Evolutionary conservation across 2,888 invertebrate genomes (phyloP).

Genomic region (Hedya salicella): DNA sequence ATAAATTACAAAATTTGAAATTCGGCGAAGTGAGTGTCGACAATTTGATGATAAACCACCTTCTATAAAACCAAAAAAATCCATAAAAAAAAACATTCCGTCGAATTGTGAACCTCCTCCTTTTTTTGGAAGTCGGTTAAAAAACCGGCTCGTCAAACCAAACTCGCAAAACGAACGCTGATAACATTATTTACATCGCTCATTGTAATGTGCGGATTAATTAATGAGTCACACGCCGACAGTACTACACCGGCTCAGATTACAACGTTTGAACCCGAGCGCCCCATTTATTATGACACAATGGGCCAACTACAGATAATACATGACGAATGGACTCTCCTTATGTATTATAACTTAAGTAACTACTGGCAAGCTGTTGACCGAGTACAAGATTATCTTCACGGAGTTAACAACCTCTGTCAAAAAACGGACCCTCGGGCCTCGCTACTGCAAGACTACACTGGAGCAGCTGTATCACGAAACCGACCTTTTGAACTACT

Average conservation of each 20-base stretch:
- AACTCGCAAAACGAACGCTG: not conserved
- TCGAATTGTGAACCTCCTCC: too few species aligned
- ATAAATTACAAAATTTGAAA: too few species aligned
- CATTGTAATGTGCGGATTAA: not conserved
- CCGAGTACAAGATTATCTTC: conserved; percentile 26
- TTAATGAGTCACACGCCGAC: not conserved
- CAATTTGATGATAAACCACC: too few species aligned
- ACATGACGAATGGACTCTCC: conserved; percentile 45
- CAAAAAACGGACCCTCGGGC: conserved; percentile 33
- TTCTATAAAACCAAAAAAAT: too few species aligned
- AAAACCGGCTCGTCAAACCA: not conserved
- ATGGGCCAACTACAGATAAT: conserved; percentile 40
- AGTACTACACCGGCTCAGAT: conserved; percentile 13
- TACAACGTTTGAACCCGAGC: conserved; percentile 31
- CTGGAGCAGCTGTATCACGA: conserved; percentile 19
- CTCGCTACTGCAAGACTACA: conserved; percentile 35
- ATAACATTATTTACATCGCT: conserved; percentile 11
- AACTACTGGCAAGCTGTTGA: conserved; percentile 39
- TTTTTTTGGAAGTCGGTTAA: too few species aligned
- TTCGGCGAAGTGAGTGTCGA: too few species aligned
- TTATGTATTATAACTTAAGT: conserved; percentile 44
- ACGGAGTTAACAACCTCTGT: conserved; percentile 8
- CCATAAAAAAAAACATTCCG: too few species aligned
- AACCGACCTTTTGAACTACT: conserved; percentile 23
- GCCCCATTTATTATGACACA: conserved; percentile 41